phyloP scores from a whole-genome alignment of 1,140 invertebrate species.

The Sinonovacula constricta region DNA sequence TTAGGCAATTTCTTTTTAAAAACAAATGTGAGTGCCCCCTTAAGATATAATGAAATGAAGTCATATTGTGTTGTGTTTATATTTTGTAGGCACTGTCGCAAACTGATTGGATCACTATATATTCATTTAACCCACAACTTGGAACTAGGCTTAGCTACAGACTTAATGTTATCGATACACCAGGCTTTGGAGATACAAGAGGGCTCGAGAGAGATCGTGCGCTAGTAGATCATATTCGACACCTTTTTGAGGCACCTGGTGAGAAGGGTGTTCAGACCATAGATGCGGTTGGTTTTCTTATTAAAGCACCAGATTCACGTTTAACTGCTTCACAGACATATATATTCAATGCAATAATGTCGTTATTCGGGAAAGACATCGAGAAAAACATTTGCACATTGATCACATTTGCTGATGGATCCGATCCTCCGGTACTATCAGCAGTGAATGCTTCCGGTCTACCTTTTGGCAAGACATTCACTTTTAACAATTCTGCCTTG shows the following conservation, averaged over 20 bases:
- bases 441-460: slow-evolving; percentile 9
- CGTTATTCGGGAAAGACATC: slow-evolving; percentile 61
- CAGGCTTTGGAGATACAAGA: slow-evolving; percentile 49
- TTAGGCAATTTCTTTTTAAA: too few species aligned
- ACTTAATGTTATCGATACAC: slow-evolving; percentile 36
- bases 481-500: too few species aligned
- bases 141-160: slow-evolving; percentile 20
- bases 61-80: too few species aligned
- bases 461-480: too few species aligned
- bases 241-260: slow-evolving; percentile 33
- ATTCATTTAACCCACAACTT: slow-evolving; percentile 12
- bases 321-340: slow-evolving; percentile 45
- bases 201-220: slow-evolving; percentile 43
- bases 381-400: slow-evolving; percentile 55
- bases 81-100: slow-evolving; percentile 28
- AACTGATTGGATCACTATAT: slow-evolving; percentile 51
- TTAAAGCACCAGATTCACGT: slow-evolving; percentile 31
- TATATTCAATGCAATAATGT: slow-evolving; percentile 56
- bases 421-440: slow-evolving; percentile 37
- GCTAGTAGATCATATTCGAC: slow-evolving; percentile 41
- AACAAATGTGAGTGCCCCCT: too few species aligned
- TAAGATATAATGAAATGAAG: too few species aligned
- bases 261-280: slow-evolving; percentile 36
- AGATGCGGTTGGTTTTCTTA: slow-evolving; percentile 51
- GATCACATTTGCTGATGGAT: too few species aligned